Conservation (phyloP, 2,113 vertebrate genomes). For the Chauna torquata region DNA sequence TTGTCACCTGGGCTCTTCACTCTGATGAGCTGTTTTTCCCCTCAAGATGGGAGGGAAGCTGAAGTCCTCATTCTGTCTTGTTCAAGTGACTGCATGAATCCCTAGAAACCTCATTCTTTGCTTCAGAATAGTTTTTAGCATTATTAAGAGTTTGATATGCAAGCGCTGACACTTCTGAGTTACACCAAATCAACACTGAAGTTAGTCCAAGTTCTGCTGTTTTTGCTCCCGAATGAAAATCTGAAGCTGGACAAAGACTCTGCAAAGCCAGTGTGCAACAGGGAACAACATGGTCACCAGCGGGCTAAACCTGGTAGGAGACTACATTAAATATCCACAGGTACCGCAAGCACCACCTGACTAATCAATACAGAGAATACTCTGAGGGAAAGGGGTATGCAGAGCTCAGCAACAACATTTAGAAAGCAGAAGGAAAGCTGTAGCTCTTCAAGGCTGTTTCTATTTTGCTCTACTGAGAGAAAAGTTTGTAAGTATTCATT, state of each 20-base stretch:
- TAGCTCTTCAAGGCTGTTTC: background rate
- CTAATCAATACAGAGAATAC: background rate
- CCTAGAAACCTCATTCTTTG: background rate
- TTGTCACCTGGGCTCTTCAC: background rate
- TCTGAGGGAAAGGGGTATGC: background rate
- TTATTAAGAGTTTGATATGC: background rate
- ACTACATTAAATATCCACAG: background rate
- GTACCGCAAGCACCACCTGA: background rate
- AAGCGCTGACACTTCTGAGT: background rate
- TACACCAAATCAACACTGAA: background rate
- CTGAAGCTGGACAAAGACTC: background rate
- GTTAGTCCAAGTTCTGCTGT: background rate
- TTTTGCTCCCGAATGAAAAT: background rate
- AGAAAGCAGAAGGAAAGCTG: background rate
- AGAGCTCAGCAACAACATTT: background rate
- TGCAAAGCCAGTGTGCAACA: background rate
- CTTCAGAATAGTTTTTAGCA: background rate
- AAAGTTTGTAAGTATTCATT: background rate
- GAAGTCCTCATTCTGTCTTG: background rate
- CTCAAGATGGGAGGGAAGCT: background rate
- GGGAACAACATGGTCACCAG: background rate
- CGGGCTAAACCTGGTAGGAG: background rate
- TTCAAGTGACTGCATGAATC: background rate
- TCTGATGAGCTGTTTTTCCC: background rate
- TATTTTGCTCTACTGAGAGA: background rate